Base-by-base conservation (phyloP, 2,113 vertebrate species). In the Trogon melanurus region DNA sequence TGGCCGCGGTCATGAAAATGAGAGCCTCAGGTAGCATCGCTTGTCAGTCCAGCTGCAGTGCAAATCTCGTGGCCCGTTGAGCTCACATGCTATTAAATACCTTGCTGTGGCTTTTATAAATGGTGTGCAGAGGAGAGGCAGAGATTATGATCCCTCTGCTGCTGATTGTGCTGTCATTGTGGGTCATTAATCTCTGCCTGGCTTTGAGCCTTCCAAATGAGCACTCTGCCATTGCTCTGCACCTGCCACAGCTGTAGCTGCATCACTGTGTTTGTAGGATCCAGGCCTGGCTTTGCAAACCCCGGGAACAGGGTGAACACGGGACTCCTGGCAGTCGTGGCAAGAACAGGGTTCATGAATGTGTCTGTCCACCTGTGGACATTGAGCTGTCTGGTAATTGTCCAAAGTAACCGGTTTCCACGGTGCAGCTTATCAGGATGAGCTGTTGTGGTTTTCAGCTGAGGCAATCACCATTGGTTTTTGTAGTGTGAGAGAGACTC, bases 81-180 rank as follows among this genome's bases (percentile, higher is more conserved):
- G 91, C 38, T 69, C 61, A 48, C 20, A 4, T 18, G 2, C 78
- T 70, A 34, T 72, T 72, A n/a, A 72, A 45, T 41, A 44, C 70
- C 74, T 96, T 71, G 54, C 66, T 61, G 78, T 67, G 67, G 45
- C 20, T 91, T 74, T 91, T 79, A 38, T 36, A 87, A 85, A 51
- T 30, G 62, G 34, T 34, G 54, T 79, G 50, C 85, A 82, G 69
- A 57, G 29, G 51, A 73, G 72, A 75, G 70, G 80, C 70, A 85
- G 74, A 47, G 91, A 56, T 84, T 60, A 51, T 57, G 74, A 53
- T 67, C 10, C 21, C 85, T 81, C 10, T 80, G 73, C 73, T 83
- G 83, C 53, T 88, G 87, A 75, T 65, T 84, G 74, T 7, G 1
- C 22, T 76, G 78, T 74, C 56, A 1, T 3, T 60, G 90, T 69